Base-by-base conservation (phyloP, 2,797 vertebrate genomes). In the Morus bassanus region DNA sequence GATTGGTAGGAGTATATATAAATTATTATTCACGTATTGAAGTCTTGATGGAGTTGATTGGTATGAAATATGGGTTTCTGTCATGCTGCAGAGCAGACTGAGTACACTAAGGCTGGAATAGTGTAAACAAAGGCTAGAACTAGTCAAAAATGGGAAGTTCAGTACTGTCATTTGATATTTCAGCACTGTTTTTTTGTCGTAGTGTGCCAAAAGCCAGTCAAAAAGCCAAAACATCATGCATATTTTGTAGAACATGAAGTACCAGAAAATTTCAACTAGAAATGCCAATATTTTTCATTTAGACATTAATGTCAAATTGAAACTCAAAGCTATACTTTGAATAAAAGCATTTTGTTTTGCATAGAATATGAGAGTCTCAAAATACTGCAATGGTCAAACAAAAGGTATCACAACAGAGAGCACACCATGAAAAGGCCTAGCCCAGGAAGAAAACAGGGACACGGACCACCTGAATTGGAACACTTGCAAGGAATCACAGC, bases 161-260 rank as follows among this genome's bases (percentile, higher is more conserved):
- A 85, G 56, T 11, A 12, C 16, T 33, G 13, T 43, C 81, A 64
- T 30, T 83, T 65, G 75, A 7, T 83, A 88, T 89, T 92, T 91
- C 77, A 89, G 51, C 23, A 19, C 41, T 56, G 39, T 33, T 88
- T 84, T 93, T 81, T 68, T 5, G 2, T 81, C 84, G 28, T 1
- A 25, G 7, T 0, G 17, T 80, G 88, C 91, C 91, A 94, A 67
- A 93, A 70, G 4, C 65, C 81, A 92, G 59, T 31, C 39, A 86
- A 80, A 90, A 89, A 89, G 43, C 67, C 51, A 80, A 85, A 93
- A 72, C 61, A 60, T 39, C 64, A 24, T 18, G 31, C 39, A 19
- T 60, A 37, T 37, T 92, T 77, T 88, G 57, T 51, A 80, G 75
- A 88, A 88, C 85, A 77, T 4, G 30, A 89, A 93, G 78, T 89